These are phyloP conservation scores for Lophotis ruficrista DNA, from an alignment of 2,113 vertebrate genomes.

Conservation along the genomic window DNA sequence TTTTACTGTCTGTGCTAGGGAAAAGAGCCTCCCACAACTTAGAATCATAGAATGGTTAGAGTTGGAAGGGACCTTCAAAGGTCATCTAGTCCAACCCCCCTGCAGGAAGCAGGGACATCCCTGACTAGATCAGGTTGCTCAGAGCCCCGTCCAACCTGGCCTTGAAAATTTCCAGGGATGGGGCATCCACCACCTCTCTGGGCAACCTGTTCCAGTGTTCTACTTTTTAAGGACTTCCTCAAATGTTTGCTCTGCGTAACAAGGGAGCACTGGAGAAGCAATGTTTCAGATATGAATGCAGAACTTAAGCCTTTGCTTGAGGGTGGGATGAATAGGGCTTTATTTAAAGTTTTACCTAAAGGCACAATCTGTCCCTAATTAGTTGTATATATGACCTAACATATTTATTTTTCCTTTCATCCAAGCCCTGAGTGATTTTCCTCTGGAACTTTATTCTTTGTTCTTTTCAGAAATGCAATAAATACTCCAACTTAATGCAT, in stretches of 20 bases:
- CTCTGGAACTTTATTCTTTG: slow-evolving; percentile 18
- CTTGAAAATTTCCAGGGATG: too few species aligned
- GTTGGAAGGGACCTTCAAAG: too few species aligned
- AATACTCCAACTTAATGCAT: slow-evolving; percentile 67
- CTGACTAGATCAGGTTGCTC: too few species aligned
- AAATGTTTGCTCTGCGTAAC: background rate
- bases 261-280: background rate
- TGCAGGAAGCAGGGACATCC: too few species aligned
- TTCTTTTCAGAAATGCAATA: slow-evolving; percentile 63
- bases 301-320: background rate
- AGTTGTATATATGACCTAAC: background rate
- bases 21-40: background rate
- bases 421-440: background rate
- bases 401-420: background rate
- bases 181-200: too few species aligned
- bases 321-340: background rate
- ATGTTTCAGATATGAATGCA: background rate
- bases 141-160: too few species aligned
- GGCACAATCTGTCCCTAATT: background rate
- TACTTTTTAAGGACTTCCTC: background rate
- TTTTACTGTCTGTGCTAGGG: background rate
- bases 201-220: too few species aligned
- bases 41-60: too few species aligned
- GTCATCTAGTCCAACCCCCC: too few species aligned
- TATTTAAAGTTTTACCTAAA: background rate